phyloP scores from a whole-genome alignment of 2,888 invertebrate genomes.

The Eustalomyia histrio region DNA sequence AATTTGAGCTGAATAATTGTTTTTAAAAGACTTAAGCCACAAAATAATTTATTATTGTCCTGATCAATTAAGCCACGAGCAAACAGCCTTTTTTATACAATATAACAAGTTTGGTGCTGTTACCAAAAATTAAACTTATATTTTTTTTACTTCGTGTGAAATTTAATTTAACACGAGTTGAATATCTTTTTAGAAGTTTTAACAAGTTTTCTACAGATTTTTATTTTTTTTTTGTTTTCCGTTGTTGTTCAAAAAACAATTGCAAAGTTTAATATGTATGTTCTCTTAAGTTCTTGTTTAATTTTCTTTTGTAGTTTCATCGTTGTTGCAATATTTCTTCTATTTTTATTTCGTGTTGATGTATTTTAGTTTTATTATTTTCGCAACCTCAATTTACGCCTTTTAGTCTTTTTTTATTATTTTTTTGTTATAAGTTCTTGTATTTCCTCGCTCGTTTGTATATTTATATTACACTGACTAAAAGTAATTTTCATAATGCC shows the following conservation, averaged over 20 bases:
- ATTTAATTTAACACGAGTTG: conserved; percentile 55
- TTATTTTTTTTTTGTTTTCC: conserved; percentile 25
- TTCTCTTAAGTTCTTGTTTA: conserved; percentile 62
- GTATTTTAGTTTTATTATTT: conserved; percentile 41
- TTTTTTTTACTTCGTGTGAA: conserved; percentile 37
- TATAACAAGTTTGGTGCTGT: conserved; percentile 1
- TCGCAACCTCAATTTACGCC: conserved; percentile 42
- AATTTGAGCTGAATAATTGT: too few relatives aligned
- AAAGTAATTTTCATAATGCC: neutral
- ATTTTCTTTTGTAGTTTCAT: conserved; percentile 72
- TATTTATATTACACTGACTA: neutral
- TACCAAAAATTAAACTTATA: conserved; percentile 38
- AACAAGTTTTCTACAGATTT: conserved; percentile 48
- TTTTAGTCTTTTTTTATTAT: too few relatives aligned
- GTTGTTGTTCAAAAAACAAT: conserved; percentile 32
- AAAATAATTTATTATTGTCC: too few relatives aligned
- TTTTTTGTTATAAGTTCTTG: conserved; percentile 20
- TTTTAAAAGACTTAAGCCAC: too few relatives aligned
- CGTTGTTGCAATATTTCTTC: conserved; percentile 70
- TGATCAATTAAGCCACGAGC: too few relatives aligned
- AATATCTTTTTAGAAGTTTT: conserved; percentile 54
- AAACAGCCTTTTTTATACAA: too few relatives aligned
- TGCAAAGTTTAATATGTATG: conserved; percentile 30
- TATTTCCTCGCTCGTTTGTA: conserved; percentile 1
- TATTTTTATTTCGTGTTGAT: conserved; percentile 28